Percentiles rank a stretch among this genome's conserved stretches.
phyloP scores from a whole-genome alignment of 2,797 vertebrate genomes.

The Eurystomus glaucurus region DNA sequence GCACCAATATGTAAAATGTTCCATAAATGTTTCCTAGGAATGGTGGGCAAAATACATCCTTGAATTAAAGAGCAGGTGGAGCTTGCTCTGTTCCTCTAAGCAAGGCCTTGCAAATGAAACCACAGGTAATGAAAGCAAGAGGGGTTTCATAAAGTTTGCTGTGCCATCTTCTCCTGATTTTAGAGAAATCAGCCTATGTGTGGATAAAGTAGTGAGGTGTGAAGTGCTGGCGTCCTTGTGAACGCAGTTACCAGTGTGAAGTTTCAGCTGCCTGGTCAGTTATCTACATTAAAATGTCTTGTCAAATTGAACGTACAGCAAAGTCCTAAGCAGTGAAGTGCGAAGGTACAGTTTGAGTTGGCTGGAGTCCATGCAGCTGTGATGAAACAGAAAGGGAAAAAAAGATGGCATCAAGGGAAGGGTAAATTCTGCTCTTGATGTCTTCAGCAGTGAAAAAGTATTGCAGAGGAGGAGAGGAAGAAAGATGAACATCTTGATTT shows the following conservation, averaged over 20 bases:
- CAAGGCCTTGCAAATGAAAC: background rate
- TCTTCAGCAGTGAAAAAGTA: slow-evolving; percentile 50
- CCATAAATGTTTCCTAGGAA: slow-evolving; percentile 11
- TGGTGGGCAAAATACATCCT: background rate
- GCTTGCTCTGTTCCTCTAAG: background rate
- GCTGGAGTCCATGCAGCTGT: slow-evolving; percentile 62
- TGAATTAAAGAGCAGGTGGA: background rate
- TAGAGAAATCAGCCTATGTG: background rate
- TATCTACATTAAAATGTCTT: background rate
- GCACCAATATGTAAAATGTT: slow-evolving; percentile 5
- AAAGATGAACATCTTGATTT: slow-evolving; percentile 71
- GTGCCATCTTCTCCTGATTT: background rate
- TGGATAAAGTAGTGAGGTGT: background rate
- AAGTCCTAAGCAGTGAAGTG: slow-evolving; percentile 12
- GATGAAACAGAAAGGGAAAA: slow-evolving; percentile 42
- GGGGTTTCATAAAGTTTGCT: background rate
- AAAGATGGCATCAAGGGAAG: slow-evolving; percentile 67
- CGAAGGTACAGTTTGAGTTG: slow-evolving; percentile 53
- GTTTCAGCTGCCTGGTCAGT: background rate
- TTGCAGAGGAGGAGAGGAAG: slow-evolving; percentile 22
- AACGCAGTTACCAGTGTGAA: background rate
- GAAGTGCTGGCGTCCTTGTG: background rate
- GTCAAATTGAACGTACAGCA: background rate
- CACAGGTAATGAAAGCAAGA: background rate
- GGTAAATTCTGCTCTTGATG: slow-evolving; percentile 71